A percentile compares a stretch with the other conserved stretches of the same genome.
Evolutionary conservation across 2,113 vertebrate genomes (phyloP).

Genomic region (Hiodon tergisus): DNA sequence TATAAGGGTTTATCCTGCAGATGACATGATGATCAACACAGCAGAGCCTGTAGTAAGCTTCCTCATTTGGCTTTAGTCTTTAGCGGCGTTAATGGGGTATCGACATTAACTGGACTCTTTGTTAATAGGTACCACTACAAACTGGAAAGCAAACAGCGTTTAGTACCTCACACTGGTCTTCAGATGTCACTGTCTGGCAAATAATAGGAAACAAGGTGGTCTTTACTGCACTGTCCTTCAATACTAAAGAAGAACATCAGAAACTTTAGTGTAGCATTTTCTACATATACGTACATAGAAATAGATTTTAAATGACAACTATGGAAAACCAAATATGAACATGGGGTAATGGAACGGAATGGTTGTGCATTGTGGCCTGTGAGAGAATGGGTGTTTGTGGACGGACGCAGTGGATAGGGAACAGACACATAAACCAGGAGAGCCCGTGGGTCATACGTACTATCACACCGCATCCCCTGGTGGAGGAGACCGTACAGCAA

Average conservation of each 20-base stretch:
- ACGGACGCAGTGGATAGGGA: background rate
- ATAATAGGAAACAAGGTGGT: background rate
- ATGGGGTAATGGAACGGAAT: background rate
- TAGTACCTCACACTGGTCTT: slow-evolving; percentile 10
- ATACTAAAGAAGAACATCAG: background rate
- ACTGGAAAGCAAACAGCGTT: slow-evolving; percentile 8
- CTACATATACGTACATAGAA: too few species aligned
- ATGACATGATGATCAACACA: too few species aligned
- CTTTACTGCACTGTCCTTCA: background rate
- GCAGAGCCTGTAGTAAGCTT: background rate
- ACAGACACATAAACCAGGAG: background rate
- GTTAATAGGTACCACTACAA: background rate
- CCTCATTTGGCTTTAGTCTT: background rate
- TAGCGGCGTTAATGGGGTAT: slow-evolving; percentile 1
- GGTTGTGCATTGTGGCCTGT: background rate
- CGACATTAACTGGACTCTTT: background rate
- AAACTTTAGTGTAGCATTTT: background rate
- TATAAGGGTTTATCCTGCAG: too few species aligned
- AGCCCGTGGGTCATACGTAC: slow-evolving; percentile 53
- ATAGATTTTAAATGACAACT: background rate
- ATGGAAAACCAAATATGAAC: background rate
- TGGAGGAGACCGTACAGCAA: slow-evolving; percentile 74
- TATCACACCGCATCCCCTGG: slow-evolving; percentile 83
- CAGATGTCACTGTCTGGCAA: slow-evolving; percentile 29
- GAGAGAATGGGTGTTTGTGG: background rate